Conservation (phyloP, 2,113 vertebrate genomes). For the Thunnus maccoyii region DNA sequence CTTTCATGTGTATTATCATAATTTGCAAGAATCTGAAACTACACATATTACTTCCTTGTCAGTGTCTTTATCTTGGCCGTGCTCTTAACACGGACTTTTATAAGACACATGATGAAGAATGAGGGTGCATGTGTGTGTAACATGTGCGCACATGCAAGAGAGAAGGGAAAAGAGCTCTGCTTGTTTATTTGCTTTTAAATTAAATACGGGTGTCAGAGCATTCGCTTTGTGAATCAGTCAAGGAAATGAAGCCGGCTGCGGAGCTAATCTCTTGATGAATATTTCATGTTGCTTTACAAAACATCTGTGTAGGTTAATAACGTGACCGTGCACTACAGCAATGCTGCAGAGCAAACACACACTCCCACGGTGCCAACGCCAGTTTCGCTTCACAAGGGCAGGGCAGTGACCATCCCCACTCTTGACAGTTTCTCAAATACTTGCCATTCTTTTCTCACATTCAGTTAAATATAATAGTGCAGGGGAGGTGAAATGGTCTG, state of each 20-base stretch:
- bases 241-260: conserved; percentile 44
- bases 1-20: conserved; percentile 19
- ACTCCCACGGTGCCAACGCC: conserved; percentile 44
- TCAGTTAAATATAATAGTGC: conserved; percentile 52
- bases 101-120: background rate
- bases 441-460: conserved; percentile 57
- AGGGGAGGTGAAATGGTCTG: conserved; percentile 22
- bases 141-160: conserved; percentile 15
- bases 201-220: conserved; percentile 34
- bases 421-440: conserved; percentile 47
- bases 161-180: conserved; percentile 6
- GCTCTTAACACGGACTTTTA: background rate
- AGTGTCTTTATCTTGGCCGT: conserved; percentile 17
- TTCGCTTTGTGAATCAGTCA: conserved; percentile 50
- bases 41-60: conserved; percentile 29
- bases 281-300: conserved; percentile 68
- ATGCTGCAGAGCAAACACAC: conserved; percentile 51
- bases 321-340: conserved; percentile 38
- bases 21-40: conserved; percentile 21
- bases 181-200: conserved; percentile 61
- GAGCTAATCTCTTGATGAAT: conserved; percentile 62
- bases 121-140: background rate
- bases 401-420: conserved; percentile 42
- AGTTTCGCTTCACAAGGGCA: conserved; percentile 25
- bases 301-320: conserved; percentile 67